Conservation (phyloP, 1,140 invertebrate species). For the Choristoneura fumiferana region DNA sequence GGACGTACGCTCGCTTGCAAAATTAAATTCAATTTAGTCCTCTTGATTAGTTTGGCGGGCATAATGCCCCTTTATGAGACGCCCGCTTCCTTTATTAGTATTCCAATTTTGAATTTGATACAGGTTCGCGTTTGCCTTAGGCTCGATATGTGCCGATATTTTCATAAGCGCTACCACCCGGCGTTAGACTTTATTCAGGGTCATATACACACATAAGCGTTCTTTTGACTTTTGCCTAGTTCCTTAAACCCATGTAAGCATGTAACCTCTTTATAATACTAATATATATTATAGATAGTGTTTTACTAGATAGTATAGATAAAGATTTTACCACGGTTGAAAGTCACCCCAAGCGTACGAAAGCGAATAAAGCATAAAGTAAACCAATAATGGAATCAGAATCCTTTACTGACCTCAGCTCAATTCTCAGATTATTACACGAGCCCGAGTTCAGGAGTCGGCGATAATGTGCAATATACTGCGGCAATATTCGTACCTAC, state of each 20-base stretch:
- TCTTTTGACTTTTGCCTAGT: too few species aligned
- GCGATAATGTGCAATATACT: conserved; percentile 18
- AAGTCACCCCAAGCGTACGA: too few species aligned
- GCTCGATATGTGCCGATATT: neutral
- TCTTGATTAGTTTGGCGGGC: conserved; percentile 56
- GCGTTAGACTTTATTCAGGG: too few species aligned
- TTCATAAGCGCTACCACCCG: too few species aligned
- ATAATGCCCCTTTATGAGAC: conserved; percentile 42
- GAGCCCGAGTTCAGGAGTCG: neutral
- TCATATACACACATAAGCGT: too few species aligned
- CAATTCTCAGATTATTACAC: conserved; percentile 9
- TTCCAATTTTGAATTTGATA: conserved; percentile 11
- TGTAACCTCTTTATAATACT: too few species aligned
- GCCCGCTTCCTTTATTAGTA: conserved; percentile 19
- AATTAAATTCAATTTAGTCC: conserved; percentile 63
- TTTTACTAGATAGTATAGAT: too few species aligned
- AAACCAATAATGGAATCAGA: conserved; percentile 14
- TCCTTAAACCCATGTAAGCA: too few species aligned
- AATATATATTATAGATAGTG: too few species aligned
- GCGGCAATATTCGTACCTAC: conserved; percentile 14
- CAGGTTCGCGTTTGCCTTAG: neutral
- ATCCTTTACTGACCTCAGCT: conserved; percentile 14
- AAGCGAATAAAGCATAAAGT: neutral
- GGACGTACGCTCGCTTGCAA: conserved; percentile 43
- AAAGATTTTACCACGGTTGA: too few species aligned